phyloP scores from a whole-genome alignment of 64 coral and sea anemone species.

The Dendronephthya gigantea region DNA sequence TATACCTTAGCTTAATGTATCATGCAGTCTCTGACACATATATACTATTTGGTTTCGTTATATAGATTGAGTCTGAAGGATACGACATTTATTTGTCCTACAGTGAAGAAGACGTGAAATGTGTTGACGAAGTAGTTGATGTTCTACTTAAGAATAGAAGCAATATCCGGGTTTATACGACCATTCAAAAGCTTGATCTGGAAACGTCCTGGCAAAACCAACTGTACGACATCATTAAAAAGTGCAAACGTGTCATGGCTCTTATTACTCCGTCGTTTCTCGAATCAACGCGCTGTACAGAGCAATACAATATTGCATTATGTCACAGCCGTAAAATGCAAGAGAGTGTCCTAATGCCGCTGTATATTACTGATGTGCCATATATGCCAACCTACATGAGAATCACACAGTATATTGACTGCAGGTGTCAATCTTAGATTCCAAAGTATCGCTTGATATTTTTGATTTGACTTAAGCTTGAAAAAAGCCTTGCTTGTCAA shows the following conservation, averaged over 20 bases:
- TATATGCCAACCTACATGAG: slow-evolving; percentile 84
- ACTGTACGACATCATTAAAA: slow-evolving; percentile 60
- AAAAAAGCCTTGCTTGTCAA: too few relatives aligned
- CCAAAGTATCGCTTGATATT: too few relatives aligned
- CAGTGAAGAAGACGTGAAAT: slow-evolving; percentile 47
- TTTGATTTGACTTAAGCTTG: too few relatives aligned
- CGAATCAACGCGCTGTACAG: slow-evolving; percentile 49
- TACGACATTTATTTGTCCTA: slow-evolving; percentile 88
- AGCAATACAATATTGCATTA: slow-evolving; percentile 91
- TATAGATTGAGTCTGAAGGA: not conserved
- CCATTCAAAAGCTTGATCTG: slow-evolving; percentile 55
- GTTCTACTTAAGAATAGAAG: slow-evolving; percentile 26
- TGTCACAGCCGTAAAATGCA: slow-evolving; percentile 58
- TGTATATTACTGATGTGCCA: slow-evolving; percentile 52
- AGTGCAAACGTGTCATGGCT: slow-evolving; percentile 65
- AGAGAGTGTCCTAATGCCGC: slow-evolving; percentile 58
- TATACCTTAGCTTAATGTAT: too few relatives aligned
- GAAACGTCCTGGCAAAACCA: slow-evolving; percentile 80
- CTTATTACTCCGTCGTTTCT: slow-evolving; percentile 61
- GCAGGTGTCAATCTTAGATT: slow-evolving; percentile 41
- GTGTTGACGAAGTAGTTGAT: slow-evolving; percentile 40
- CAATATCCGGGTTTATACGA: slow-evolving; percentile 46
- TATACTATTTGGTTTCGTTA: not conserved
- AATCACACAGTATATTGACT: slow-evolving; percentile 83
- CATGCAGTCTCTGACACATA: too few relatives aligned